Conservation (phyloP, 2,888 invertebrate species). For the Bellardia pandia region DNA sequence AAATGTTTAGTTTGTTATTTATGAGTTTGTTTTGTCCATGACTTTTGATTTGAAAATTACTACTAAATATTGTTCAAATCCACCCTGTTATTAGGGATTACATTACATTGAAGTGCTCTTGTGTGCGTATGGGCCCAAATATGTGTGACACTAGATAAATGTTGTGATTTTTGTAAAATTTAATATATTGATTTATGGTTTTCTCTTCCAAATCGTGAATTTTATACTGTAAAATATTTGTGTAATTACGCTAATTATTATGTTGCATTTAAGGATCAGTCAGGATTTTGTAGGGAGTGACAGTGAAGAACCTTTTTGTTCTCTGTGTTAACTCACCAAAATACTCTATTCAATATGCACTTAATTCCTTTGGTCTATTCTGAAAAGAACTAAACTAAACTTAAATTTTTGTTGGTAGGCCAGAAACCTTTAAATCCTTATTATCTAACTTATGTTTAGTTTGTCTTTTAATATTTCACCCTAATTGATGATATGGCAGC, state of each 20-base stretch:
- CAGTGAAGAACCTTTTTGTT: neutral
- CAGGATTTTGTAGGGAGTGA: conserved; percentile 37
- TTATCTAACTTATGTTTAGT: too few species aligned
- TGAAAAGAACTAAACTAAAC: too few species aligned
- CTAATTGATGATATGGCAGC: too few species aligned
- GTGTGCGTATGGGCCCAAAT: conserved; percentile 14
- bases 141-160: conserved; percentile 71
- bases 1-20: conserved; percentile 61
- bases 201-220: conserved; percentile 50
- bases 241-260: conserved; percentile 57
- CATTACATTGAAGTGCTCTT: conserved; percentile 73
- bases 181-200: conserved; percentile 78
- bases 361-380: too few species aligned
- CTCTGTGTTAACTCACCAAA: too few species aligned
- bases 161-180: conserved; percentile 81
- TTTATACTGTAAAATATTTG: conserved; percentile 46
- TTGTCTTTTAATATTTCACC: too few species aligned
- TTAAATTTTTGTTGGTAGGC: too few species aligned
- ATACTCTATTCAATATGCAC: too few species aligned
- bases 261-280: conserved; percentile 23
- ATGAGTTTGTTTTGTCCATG: conserved; percentile 48
- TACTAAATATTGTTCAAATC: conserved; percentile 55
- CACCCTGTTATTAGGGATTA: conserved; percentile 75
- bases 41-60: conserved; percentile 66
- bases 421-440: too few species aligned